phyloP scores from a whole-genome alignment of 2,113 vertebrate species.

The Mobula hypostoma region DNA sequence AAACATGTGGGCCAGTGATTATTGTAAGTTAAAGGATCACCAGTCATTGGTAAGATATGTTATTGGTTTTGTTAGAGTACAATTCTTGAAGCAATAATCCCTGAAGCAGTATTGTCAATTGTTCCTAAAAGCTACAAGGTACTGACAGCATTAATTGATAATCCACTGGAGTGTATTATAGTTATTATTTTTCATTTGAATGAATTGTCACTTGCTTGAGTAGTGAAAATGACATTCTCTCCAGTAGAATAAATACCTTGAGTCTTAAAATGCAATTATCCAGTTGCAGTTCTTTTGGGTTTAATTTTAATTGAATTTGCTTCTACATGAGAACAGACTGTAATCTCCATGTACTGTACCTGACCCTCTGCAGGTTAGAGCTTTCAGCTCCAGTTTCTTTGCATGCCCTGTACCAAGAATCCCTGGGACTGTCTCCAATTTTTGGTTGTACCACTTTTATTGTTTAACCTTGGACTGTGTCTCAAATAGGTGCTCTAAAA shows the following conservation, averaged over 20 bases:
- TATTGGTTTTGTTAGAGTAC: slow-evolving; percentile 1
- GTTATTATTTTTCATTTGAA: slow-evolving; percentile 27
- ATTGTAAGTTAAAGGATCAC: neutral
- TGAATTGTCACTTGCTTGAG: slow-evolving; percentile 32
- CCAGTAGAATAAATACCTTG: slow-evolving; percentile 5
- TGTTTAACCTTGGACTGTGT: slow-evolving; percentile 58
- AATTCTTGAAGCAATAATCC: slow-evolving; percentile 19
- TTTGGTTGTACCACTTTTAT: slow-evolving; percentile 48
- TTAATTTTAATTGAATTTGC: slow-evolving; percentile 27
- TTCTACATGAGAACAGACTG: slow-evolving; percentile 19
- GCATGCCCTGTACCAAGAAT: slow-evolving; percentile 59
- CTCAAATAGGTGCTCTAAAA: slow-evolving; percentile 47
- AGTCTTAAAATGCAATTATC: slow-evolving; percentile 24
- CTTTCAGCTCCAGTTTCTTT: slow-evolving; percentile 46
- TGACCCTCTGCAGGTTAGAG: slow-evolving; percentile 44
- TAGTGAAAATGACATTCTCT: slow-evolving; percentile 4
- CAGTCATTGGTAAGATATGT: slow-evolving; percentile 12
- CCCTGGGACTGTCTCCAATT: slow-evolving; percentile 54
- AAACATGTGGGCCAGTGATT: neutral
- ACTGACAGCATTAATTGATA: slow-evolving; percentile 25
- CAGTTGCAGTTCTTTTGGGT: neutral
- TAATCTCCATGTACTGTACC: slow-evolving; percentile 45
- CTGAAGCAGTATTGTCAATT: slow-evolving; percentile 3
- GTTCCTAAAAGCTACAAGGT: slow-evolving; percentile 13
- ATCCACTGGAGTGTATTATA: slow-evolving; percentile 23